Evolutionary conservation across 2,113 vertebrate genomes (phyloP), one percentile per base, ranked within the genome.

Genomic region (Neolamprologus falcicula): DNA sequence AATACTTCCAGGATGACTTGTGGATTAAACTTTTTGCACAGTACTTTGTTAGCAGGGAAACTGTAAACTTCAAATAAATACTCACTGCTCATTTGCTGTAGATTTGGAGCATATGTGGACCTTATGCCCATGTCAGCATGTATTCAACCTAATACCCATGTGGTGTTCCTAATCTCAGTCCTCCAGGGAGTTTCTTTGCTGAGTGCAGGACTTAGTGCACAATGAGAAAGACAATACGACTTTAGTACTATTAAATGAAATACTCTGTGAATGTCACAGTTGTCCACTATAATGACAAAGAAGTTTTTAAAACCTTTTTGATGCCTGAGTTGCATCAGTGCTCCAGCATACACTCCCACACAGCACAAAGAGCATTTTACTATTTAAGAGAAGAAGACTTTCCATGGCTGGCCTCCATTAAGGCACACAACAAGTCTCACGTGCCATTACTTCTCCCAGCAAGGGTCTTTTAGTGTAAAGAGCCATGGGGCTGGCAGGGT

Each of bases 371-470:
- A 86, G 82, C 40, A 80, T 73, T 92, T 89, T 86, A 91, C 83
- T 88, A 53, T 88, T 83, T 71, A 52, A 78, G 42, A 92, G 90
- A 94, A 92, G 91, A 94, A 93, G 87, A 37, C 89, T 87, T 94
- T 94, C 94, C 61, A 40, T 80, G 90, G 78, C 93, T 95, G 96
- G 93, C 89, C 91, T 88, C 91, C 94, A 95, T 95, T 96, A 96
- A 90, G 12, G 91, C 92, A 85, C 87, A 78, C 88, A 92, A 86
- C 89, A 90, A 88, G 88, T 57, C 90, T 94, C 94, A 96, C 83
- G 86, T 92, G 93, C 90, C 90, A 73, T 92, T 86, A 90, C 88
- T 63, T 63, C 89, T 94, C 93, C 80, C 91, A 91, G 89, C 92
- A 53, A 84, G 92, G 88, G 85, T 71, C 82, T 85, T 35, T 47